Conservation (phyloP, 1,140 invertebrate species). For the Drosophila tsacasi region DNA sequence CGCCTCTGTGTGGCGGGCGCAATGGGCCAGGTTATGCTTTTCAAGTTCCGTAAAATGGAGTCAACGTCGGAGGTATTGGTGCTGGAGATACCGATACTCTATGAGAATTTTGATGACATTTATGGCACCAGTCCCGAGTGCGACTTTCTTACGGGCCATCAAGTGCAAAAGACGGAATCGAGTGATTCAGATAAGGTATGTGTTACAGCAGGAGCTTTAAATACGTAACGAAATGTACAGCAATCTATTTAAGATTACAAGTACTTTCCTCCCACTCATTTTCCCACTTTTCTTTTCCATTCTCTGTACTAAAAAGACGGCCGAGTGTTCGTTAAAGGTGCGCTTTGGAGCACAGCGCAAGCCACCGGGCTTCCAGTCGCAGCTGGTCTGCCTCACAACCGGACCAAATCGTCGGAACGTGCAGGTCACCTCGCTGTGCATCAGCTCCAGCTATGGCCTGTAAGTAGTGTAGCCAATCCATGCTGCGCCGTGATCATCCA, state of each 20-base stretch:
- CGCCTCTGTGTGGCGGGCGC: conserved; percentile 95
- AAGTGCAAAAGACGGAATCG: conserved; percentile 87
- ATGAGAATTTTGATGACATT: conserved; percentile 92
- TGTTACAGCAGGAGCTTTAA: no score
- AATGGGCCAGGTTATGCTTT: conserved; percentile 96
- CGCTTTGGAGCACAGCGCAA: conserved; percentile 92
- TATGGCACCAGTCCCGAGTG: conserved; percentile 93
- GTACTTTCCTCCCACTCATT: background rate
- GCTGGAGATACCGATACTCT: conserved; percentile 95
- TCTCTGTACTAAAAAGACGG: conserved; percentile 75
- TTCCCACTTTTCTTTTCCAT: background rate
- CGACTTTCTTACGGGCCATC: conserved; percentile 89
- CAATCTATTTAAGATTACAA: background rate
- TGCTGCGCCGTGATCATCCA: conserved; percentile 8
- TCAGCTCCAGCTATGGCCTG: conserved; percentile 98
- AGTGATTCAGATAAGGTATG: conserved; percentile 86
- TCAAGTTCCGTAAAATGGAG: conserved; percentile 97
- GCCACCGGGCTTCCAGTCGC: conserved; percentile 96
- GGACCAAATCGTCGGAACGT: conserved; percentile 92
- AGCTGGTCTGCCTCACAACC: conserved; percentile 96
- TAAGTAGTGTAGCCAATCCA: conserved; percentile 87
- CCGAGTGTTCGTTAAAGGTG: conserved; percentile 88
- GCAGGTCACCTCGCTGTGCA: conserved; percentile 94
- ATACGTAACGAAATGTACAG: no score
- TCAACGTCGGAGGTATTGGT: conserved; percentile 93